phyloP scores from a whole-genome alignment of 2,113 vertebrate genomes.

The Leucopsar rothschildi region DNA sequence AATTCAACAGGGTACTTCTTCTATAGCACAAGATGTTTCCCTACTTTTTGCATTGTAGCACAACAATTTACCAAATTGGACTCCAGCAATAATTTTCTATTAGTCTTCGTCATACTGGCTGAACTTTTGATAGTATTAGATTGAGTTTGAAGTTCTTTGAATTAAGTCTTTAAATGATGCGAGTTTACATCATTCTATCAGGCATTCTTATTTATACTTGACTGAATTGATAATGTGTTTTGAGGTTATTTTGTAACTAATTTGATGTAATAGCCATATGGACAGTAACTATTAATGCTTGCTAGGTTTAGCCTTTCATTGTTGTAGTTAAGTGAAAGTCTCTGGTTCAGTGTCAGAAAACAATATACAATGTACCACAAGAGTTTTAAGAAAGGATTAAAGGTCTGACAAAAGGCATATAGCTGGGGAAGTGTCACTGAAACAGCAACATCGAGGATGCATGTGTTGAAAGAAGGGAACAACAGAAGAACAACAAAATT shows the following conservation, averaged over 20 bases:
- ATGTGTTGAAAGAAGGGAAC: constrained; percentile 25
- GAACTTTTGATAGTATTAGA: constrained; percentile 79
- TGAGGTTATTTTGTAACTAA: constrained; percentile 75
- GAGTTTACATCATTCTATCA: constrained; percentile 81
- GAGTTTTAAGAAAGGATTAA: constrained; percentile 18
- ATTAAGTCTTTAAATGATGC: constrained; percentile 78
- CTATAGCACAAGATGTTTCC: constrained; percentile 80
- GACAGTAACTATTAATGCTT: constrained; percentile 70
- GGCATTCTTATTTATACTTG: constrained; percentile 84
- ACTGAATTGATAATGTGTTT: constrained; percentile 76
- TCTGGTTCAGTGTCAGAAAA: constrained; percentile 69
- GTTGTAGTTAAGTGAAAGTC: constrained; percentile 59
- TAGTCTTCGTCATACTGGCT: constrained; percentile 74
- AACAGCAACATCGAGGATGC: constrained; percentile 44
- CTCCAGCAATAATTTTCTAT: constrained; percentile 83
- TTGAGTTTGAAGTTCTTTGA: constrained; percentile 76
- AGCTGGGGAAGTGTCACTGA: constrained; percentile 45
- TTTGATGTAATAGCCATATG: constrained; percentile 83
- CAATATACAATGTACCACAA: constrained; percentile 52
- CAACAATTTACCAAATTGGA: constrained; percentile 80
- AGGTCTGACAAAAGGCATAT: constrained; percentile 38
- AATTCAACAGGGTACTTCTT: constrained; percentile 82
- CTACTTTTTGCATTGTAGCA: constrained; percentile 76
- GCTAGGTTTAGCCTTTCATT: constrained; percentile 71
- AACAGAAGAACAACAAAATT: constrained; percentile 36